Conservation (phyloP, 2,797 vertebrate species). For the Brachyrhaphis roseni region DNA sequence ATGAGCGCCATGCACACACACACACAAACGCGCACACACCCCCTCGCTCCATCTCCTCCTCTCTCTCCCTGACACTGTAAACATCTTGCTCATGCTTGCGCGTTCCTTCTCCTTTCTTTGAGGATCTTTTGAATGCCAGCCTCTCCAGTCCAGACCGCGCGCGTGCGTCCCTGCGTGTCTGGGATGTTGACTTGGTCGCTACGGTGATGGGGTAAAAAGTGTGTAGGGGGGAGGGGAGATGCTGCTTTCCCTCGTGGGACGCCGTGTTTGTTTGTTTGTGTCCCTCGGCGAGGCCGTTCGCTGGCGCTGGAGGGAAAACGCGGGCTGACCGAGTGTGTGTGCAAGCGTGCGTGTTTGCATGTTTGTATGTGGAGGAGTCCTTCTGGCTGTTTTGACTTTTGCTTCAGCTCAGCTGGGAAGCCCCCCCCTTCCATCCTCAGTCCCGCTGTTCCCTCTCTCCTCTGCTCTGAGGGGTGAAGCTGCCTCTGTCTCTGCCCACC, state of each 20-base stretch:
- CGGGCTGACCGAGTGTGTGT: conserved; percentile 31
- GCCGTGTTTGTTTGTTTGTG: conserved; percentile 44
- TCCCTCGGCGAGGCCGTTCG: conserved; percentile 51
- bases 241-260: conserved; percentile 57
- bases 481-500: conserved; percentile 55
- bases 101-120: conserved; percentile 28
- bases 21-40: conserved; percentile 6
- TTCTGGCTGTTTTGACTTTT: conserved; percentile 52
- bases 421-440: neutral
- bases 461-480: conserved; percentile 56
- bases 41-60: conserved; percentile 23
- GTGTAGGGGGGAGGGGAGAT: conserved; percentile 25
- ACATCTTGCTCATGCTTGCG: conserved; percentile 64
- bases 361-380: conserved; percentile 26
- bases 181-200: conserved; percentile 18
- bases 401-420: conserved; percentile 49
- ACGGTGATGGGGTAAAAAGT: conserved; percentile 53
- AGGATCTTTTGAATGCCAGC: conserved; percentile 46
- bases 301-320: conserved; percentile 24
- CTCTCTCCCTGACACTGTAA: conserved; percentile 53
- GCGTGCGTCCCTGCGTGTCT: neutral
- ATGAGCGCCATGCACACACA: conserved; percentile 44
- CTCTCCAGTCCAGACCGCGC: conserved; percentile 28
- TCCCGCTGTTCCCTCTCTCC: neutral
- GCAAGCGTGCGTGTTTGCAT: conserved; percentile 11